These are phyloP conservation scores for Pseudococcus jackbeardsleyi DNA, from an alignment of 2,888 invertebrate species.

Conservation along the genomic window DNA sequence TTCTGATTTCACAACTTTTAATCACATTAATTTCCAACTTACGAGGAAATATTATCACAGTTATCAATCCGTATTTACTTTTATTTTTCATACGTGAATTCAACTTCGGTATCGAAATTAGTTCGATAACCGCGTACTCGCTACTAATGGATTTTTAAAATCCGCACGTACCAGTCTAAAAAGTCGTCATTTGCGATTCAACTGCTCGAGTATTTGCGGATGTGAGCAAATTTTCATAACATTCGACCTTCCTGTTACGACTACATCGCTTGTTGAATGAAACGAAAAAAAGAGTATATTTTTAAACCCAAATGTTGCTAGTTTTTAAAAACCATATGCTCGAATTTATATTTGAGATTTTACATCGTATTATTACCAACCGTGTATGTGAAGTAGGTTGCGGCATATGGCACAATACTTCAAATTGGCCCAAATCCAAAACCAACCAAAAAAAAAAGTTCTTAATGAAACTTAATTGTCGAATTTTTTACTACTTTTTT, in stretches of 20 bases:
- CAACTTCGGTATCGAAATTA: background rate
- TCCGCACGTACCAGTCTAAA: background rate
- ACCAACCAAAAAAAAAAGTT: background rate
- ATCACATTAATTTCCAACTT: background rate
- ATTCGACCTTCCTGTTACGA: slow-evolving; percentile 2
- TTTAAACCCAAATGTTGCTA: background rate
- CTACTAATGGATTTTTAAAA: background rate
- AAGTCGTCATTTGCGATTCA: background rate
- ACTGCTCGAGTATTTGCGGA: background rate
- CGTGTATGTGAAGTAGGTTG: slow-evolving; percentile 16
- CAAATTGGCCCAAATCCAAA: slow-evolving; percentile 3
- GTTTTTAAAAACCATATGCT: slow-evolving; percentile 25
- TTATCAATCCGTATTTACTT: background rate
- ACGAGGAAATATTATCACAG: background rate
- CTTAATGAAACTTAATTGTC: slow-evolving; percentile 11
- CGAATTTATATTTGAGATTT: slow-evolving; percentile 24
- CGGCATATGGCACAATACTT: slow-evolving; percentile 34
- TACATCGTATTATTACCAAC: background rate
- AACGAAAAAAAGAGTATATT: background rate
- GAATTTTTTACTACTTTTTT: background rate
- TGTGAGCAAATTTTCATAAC: slow-evolving; percentile 14
- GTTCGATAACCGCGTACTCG: background rate
- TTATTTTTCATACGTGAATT: background rate
- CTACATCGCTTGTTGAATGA: background rate
- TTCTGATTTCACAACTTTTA: background rate